These are phyloP conservation scores for Polietes domitor DNA, from an alignment of 2,888 invertebrate genomes.

Conservation along the genomic window DNA sequence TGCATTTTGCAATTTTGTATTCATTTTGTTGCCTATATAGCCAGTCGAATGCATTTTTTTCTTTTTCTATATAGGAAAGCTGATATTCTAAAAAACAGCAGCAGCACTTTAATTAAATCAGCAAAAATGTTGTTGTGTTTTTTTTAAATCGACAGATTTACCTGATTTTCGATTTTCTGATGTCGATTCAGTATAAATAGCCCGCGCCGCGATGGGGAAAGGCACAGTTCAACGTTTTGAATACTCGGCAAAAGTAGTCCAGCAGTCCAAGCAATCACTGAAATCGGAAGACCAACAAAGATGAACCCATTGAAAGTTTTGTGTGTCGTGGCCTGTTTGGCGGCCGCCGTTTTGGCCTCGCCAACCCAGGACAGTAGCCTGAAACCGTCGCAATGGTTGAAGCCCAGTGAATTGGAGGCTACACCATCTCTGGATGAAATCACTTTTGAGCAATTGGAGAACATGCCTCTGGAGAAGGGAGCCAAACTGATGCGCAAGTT, in stretches of 20 bases:
- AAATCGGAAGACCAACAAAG: background rate
- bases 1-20: constrained; percentile 29
- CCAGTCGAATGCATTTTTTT: constrained; percentile 1
- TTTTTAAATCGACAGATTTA: constrained; percentile 25
- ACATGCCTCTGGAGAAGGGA: constrained; percentile 72
- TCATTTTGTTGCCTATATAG: constrained; percentile 18
- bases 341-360: constrained; percentile 68
- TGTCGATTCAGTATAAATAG: constrained; percentile 42
- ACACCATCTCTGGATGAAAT: constrained; percentile 72
- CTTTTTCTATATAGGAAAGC: constrained; percentile 10
- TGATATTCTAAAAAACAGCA: constrained; percentile 20
- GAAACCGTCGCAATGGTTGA: constrained; percentile 74
- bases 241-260: background rate
- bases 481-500: constrained; percentile 71
- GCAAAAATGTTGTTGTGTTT: constrained; percentile 26
- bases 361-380: constrained; percentile 62
- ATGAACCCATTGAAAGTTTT: constrained; percentile 74
- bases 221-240: constrained; percentile 48
- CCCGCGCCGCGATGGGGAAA: background rate
- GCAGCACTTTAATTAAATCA: constrained; percentile 18
- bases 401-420: constrained; percentile 70
- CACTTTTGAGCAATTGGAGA: constrained; percentile 71
- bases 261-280: background rate
- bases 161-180: constrained; percentile 13
- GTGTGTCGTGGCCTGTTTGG: constrained; percentile 71